Conservation (phyloP, 2,888 invertebrate species). For the Scrobipalpa atriplicella region DNA sequence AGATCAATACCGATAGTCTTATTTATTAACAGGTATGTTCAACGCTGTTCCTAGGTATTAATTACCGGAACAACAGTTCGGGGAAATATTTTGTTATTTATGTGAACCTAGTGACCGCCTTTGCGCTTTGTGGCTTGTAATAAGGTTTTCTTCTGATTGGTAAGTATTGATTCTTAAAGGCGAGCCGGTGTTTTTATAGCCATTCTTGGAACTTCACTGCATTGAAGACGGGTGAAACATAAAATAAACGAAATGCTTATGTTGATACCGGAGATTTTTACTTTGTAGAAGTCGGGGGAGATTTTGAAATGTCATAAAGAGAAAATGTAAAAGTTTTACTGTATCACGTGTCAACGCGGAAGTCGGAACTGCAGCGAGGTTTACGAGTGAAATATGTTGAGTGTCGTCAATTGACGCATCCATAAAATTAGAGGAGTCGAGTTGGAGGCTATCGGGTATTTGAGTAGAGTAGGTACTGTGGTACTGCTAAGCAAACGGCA, state of each 20-base stretch:
- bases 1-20: conserved; percentile 68
- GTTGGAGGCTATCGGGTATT: conserved; percentile 44
- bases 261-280: conserved; percentile 9
- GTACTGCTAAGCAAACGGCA: conserved; percentile 48
- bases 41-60: conserved; percentile 28
- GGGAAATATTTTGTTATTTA: conserved; percentile 22
- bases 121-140: conserved; percentile 5
- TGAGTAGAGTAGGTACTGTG: conserved; percentile 34
- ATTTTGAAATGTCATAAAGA: conserved; percentile 13
- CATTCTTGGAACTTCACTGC: not conserved
- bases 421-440: conserved; percentile 58
- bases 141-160: conserved; percentile 4
- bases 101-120: conserved; percentile 19
- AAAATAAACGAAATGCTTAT: conserved; percentile 3
- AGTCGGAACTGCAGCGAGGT: conserved; percentile 24
- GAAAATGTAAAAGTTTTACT: conserved; percentile 25
- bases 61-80: conserved; percentile 18
- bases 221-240: not conserved
- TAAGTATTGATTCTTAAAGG: conserved; percentile 7
- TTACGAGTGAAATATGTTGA: conserved; percentile 37
- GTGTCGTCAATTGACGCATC: conserved; percentile 38
- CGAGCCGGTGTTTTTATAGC: conserved; percentile 12
- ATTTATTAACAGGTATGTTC: conserved; percentile 57
- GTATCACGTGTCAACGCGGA: conserved; percentile 19
- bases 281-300: conserved; percentile 17